These are phyloP conservation scores for Delphinus delphis DNA, from an alignment of 2,113 vertebrate genomes.

Conservation along the genomic window DNA sequence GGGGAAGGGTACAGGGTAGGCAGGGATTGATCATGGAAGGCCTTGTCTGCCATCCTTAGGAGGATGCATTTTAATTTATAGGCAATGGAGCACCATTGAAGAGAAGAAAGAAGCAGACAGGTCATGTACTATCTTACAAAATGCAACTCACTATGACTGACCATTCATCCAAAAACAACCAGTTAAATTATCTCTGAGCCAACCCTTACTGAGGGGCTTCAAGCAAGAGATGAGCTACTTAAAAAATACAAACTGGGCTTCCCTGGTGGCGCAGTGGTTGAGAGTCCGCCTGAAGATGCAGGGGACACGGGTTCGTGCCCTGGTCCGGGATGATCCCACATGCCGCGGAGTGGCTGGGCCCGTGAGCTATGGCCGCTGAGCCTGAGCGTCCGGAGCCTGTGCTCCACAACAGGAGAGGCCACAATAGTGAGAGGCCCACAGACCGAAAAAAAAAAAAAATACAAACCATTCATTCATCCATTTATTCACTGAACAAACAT, in stretches of 20 bases:
- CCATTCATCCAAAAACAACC: not conserved
- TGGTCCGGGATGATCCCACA: too few relatives aligned
- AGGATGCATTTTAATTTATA: not conserved
- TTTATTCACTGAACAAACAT: not conserved
- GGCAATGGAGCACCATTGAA: not conserved
- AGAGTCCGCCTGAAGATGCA: too few relatives aligned
- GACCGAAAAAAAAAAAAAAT: not conserved
- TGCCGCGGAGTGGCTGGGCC: too few relatives aligned
- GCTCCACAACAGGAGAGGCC: too few relatives aligned
- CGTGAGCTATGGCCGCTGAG: too few relatives aligned
- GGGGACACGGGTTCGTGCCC: too few relatives aligned
- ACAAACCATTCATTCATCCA: not conserved
- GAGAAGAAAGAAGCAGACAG: not conserved
- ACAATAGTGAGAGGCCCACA: too few relatives aligned
- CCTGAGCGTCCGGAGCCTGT: too few relatives aligned
- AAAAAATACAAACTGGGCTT: not conserved
- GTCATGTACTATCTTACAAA: not conserved
- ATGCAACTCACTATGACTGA: not conserved
- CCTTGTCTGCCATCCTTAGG: not conserved
- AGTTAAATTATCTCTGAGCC: not conserved
- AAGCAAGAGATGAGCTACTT: not conserved
- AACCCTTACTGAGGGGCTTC: not conserved
- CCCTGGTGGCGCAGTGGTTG: too few relatives aligned
- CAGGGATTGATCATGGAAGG: not conserved
- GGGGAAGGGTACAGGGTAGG: not conserved